phyloP scores from a whole-genome alignment of 92 coral and sea anemone genomes.

The Epizoanthus rinbou region DNA sequence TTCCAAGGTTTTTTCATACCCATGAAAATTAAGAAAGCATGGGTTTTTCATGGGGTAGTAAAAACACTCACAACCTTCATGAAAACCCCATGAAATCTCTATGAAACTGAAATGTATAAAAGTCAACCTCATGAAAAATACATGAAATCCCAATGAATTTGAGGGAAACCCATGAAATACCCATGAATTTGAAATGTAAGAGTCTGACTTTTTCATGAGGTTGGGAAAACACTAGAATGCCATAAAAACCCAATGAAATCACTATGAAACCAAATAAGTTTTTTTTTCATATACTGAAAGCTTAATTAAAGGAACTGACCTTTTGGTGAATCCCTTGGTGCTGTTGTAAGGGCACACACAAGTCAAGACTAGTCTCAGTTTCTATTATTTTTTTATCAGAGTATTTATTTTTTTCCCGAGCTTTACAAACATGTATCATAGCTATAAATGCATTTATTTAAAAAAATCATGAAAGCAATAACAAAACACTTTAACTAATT shows the following conservation, averaged over 20 bases:
- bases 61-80: too few species aligned
- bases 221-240: neutral
- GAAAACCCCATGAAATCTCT: too few species aligned
- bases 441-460: conserved; percentile 5
- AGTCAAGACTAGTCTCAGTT: neutral
- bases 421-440: conserved; percentile 16
- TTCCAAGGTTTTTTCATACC: conserved; percentile 34
- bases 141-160: too few species aligned
- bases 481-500: conserved; percentile 10
- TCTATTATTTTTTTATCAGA: neutral
- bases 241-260: neutral
- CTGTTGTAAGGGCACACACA: too few species aligned
- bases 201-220: neutral
- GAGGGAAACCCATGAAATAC: neutral
- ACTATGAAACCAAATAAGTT: neutral
- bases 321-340: too few species aligned
- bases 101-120: too few species aligned
- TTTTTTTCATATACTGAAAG: too few species aligned
- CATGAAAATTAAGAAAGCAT: too few species aligned
- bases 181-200: conserved; percentile 6
- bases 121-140: too few species aligned
- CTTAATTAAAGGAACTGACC: too few species aligned
- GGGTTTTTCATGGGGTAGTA: too few species aligned
- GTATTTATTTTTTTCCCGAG: neutral
- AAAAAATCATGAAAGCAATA: conserved; percentile 7